Base-by-base conservation (phyloP, 1,140 invertebrate species). In the Prorops nasuta region DNA sequence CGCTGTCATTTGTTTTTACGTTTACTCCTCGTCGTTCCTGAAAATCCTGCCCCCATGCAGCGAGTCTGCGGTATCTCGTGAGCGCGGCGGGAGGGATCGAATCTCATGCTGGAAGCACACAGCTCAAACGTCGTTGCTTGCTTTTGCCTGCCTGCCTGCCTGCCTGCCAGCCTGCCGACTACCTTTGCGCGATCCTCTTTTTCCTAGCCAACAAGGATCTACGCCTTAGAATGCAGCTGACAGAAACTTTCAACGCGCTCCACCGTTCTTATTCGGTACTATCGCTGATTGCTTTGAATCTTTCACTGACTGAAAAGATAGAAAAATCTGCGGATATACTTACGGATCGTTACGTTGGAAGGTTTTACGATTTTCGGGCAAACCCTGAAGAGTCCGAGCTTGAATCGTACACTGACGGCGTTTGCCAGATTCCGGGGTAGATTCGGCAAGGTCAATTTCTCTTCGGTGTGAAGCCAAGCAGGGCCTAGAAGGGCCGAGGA, bases 401-500 rank as follows among this genome's bases (percentile, higher is more conserved):
- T 76, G 60, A 77, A 77, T 28, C 44, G 64, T 8, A 76, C 74
- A 19, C 62, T 76, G 44, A 72, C 67, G 4, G 51, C 42, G 15
- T 53, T 51, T 1, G 64, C 54, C 12, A 64, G 50, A 42, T 68
- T 70, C 12, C 64, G 56, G 1, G 68, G 57, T 12, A 71, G 19
- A 39, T 71, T 58, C 2, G 71, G 66, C 37, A 64, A 42, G 18
- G 58, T 56, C 14, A 77, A 52, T 51, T 67, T 69, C 43, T 78
- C 76, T 39, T 78, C 76, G 16, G 76, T 78, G 38, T 75, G 74
- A 12, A 77, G 63, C 74, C 75, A 78, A 4, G 73, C 72, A 2
- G 75, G 73, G 2, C 74, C 74, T 19, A 76, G 49, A 19, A 77
- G 63, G 0, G 74, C 73, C 3, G 71, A 69, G 36, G 71, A 65